These are phyloP conservation scores for Mimumesa dahlbomi DNA, from an alignment of 2,888 invertebrate species.

Conservation along the genomic window DNA sequence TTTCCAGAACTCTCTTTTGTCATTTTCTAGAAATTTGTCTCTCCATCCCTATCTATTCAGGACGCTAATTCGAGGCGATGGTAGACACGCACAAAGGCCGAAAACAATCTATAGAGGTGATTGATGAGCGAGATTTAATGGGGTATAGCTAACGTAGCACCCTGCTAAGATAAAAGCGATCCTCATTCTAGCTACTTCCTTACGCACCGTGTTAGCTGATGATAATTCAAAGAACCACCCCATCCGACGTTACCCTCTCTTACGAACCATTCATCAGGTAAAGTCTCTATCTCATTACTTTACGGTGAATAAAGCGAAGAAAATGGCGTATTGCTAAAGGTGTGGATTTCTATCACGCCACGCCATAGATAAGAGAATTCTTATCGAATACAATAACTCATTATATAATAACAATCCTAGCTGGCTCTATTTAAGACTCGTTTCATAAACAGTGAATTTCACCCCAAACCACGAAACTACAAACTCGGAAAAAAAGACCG, in stretches of 20 bases:
- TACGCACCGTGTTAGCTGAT: slow-evolving; percentile 53
- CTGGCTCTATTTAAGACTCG: too few relatives aligned
- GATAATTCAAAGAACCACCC: slow-evolving; percentile 51
- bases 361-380: too few relatives aligned
- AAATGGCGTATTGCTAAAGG: slow-evolving; percentile 7
- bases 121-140: slow-evolving; percentile 62
- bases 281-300: slow-evolving; percentile 44
- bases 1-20: not conserved
- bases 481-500: not conserved
- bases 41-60: slow-evolving; percentile 34
- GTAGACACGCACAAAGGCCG: slow-evolving; percentile 39
- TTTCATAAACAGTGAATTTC: too few relatives aligned
- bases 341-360: too few relatives aligned
- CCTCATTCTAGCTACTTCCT: slow-evolving; percentile 40
- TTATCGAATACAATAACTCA: too few relatives aligned
- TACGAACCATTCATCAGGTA: slow-evolving; percentile 28
- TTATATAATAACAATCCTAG: too few relatives aligned
- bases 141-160: slow-evolving; percentile 43
- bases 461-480: too few relatives aligned
- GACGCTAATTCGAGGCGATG: slow-evolving; percentile 18
- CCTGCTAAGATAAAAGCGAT: slow-evolving; percentile 56
- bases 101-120: slow-evolving; percentile 56
- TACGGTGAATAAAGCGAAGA: slow-evolving; percentile 17
- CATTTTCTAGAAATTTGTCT: slow-evolving; percentile 18
- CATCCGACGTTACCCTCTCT: slow-evolving; percentile 5